These are phyloP conservation scores for Myotis pilosus DNA, from an alignment of 2,797 vertebrate genomes.

Conservation along the genomic window DNA sequence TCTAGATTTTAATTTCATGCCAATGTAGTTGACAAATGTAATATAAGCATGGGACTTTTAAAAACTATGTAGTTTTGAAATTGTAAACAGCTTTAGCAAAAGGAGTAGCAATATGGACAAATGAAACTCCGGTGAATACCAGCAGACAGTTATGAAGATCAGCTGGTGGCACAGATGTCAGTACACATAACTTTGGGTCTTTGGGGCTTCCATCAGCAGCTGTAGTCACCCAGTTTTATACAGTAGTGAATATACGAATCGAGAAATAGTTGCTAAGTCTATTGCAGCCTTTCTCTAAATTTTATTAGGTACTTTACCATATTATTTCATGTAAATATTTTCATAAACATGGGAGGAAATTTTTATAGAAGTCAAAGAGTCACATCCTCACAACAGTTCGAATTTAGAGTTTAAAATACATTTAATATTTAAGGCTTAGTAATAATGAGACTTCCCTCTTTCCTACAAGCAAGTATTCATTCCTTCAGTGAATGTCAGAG, in stretches of 20 bases:
- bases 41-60: constrained; percentile 39
- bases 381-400: neutral
- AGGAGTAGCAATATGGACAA: constrained; percentile 66
- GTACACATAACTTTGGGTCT: constrained; percentile 55
- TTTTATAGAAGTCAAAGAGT: constrained; percentile 19
- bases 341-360: constrained; percentile 32
- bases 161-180: constrained; percentile 70
- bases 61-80: constrained; percentile 60
- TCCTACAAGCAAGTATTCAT: neutral
- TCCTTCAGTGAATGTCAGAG: neutral
- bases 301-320: constrained; percentile 1
- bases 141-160: constrained; percentile 63
- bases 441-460: constrained; percentile 5
- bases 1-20: constrained; percentile 38
- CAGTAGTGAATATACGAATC: constrained; percentile 55
- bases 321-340: constrained; percentile 37
- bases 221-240: constrained; percentile 50
- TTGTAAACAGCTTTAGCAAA: constrained; percentile 63
- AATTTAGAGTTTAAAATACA: constrained; percentile 40
- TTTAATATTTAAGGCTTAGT: neutral
- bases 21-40: constrained; percentile 53
- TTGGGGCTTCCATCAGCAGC: constrained; percentile 58
- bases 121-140: constrained; percentile 66
- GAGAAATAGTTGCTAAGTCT: constrained; percentile 54
- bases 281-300: neutral